Base-by-base conservation (phyloP, 1,140 invertebrate species). In the Rhopalosiphum maidis region DNA sequence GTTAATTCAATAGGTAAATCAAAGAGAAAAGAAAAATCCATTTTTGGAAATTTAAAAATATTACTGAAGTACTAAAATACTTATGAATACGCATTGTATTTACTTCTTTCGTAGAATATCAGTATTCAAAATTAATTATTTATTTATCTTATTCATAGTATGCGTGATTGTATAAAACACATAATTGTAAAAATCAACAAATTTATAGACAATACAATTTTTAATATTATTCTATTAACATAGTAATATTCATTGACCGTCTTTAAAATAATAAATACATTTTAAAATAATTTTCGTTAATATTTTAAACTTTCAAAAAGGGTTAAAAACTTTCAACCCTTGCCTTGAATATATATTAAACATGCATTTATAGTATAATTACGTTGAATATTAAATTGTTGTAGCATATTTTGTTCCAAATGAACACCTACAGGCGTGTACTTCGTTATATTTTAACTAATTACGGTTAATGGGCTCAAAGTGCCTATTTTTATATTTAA, bases 361-460 rank as follows among this genome's bases (percentile, higher is more conserved):
- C 48, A 35, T n/a, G 18, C n/a, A 51, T 88, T 88, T 88, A 54
- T 88, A 54, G 46, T 51, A 54, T 88, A 88, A 88, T 51, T 51
- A 88, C 87, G 48, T 35, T 35, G n/a, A 35, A 88, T 88, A 88
- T 88, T 51, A 88, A 51, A 88, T 54, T 54, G 46, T 88, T 88
- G 46, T 88, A 88, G 51, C 46, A 54, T 35, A 35, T 88, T 88
- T 88, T 51, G 87, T 88, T 51, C 30, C n/a, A 51, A 88, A 88
- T 88, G n/a, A 86, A 86, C 85, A 86, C 87, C 87, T 54, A 48
- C 87, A 35, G 46, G n/a, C n/a, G 9, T 54, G 25, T 87, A 48
- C 87, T 88, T 88, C n/a, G 87, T 51, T 88, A 88, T 30, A 35
- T 88, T 87, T 88, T 88, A 54, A 48, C 87, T 88, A 35, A 88